A percentile compares a stretch with the other conserved stretches of the same genome.
Conservation (phyloP, 2,888 invertebrate genomes). For the Mellilla xanthometata region DNA sequence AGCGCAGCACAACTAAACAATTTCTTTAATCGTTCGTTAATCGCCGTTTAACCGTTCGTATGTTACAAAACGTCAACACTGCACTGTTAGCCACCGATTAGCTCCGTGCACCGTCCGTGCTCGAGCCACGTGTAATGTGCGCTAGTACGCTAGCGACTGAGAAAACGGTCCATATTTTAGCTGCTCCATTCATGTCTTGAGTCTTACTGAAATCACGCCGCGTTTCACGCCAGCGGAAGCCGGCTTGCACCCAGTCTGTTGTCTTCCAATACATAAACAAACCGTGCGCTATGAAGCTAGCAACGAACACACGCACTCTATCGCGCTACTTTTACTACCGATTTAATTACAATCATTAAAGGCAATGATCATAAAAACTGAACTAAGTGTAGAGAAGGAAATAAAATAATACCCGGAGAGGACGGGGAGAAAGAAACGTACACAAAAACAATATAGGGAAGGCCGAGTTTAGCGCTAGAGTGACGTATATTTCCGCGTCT, state of each 20-base stretch:
- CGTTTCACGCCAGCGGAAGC: constrained; percentile 60
- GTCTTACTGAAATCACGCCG: constrained; percentile 59
- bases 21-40: constrained; percentile 29
- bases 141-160: constrained; percentile 25
- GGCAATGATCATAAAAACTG: constrained; percentile 7
- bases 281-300: constrained; percentile 74
- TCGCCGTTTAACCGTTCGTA: constrained; percentile 29
- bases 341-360: constrained; percentile 2
- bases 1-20: constrained; percentile 18
- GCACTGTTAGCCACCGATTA: constrained; percentile 46
- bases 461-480: constrained; percentile 70
- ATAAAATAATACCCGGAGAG: constrained; percentile 12
- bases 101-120: constrained; percentile 24
- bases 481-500: constrained; percentile 75
- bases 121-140: constrained; percentile 14
- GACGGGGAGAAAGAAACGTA: constrained; percentile 30
- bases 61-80: constrained; percentile 53
- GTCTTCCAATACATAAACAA: constrained; percentile 81
- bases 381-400: background rate
- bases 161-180: constrained; percentile 41
- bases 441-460: constrained; percentile 52
- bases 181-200: constrained; percentile 61
- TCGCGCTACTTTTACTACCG: constrained; percentile 9
- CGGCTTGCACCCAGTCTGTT: constrained; percentile 74
- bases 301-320: constrained; percentile 35